Percentiles rank a stretch among this genome's conserved stretches.
These are phyloP conservation scores for Archilochus colubris DNA, from an alignment of 2,113 vertebrate genomes.

Conservation along the genomic window DNA sequence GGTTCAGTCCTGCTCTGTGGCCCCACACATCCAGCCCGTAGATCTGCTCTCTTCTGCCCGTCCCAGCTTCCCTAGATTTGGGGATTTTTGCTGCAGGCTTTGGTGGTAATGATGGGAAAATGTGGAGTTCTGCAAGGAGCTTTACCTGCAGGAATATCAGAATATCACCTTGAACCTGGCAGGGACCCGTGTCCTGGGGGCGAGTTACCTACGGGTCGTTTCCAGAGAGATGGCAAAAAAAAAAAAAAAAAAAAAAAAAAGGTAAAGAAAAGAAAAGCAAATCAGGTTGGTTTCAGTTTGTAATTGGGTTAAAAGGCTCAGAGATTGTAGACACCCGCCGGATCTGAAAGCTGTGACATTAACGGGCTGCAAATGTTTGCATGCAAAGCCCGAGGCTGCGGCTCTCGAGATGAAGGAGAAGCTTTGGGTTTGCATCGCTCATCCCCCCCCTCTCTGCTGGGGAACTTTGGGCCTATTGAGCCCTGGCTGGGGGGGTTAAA, in stretches of 20 bases:
- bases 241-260: background rate
- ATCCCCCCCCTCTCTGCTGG: no score
- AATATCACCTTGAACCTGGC: background rate
- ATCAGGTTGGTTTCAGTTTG: background rate
- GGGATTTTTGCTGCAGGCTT: background rate
- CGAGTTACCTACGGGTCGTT: no score
- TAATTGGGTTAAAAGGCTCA: background rate
- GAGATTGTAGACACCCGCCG: background rate
- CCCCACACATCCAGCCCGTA: background rate
- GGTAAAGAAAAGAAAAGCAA: no score
- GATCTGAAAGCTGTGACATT: background rate
- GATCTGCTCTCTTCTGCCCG: background rate
- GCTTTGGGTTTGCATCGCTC: fast-evolving
- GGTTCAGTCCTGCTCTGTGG: background rate
- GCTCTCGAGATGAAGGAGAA: background rate
- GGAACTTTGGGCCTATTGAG: background rate
- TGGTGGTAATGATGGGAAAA: background rate
- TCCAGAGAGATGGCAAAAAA: background rate
- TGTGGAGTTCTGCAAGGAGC: fast-evolving
- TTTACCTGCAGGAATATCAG: background rate
- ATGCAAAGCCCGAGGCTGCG: background rate
- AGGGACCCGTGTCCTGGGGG: fast-evolving
- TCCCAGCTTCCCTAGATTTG: background rate
- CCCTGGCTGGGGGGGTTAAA: background rate
- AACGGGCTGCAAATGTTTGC: background rate